Conservation (phyloP, 2,888 invertebrate species). For the Synergus laeviventris region DNA sequence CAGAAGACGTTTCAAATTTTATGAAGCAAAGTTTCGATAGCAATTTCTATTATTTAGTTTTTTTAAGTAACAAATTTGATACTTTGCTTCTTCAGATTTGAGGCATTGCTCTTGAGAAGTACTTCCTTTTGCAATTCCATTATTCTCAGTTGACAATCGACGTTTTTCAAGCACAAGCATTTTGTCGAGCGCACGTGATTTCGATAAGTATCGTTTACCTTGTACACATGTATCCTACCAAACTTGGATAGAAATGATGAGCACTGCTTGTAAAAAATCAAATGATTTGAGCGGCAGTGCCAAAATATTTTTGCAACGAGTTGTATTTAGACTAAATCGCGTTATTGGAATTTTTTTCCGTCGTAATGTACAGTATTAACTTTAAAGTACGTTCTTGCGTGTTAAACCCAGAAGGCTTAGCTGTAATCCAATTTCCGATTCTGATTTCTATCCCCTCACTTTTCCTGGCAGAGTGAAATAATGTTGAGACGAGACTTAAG, state of each 20-base stretch:
- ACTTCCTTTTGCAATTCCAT: constrained; percentile 5
- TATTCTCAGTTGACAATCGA: constrained; percentile 28
- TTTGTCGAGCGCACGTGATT: constrained; percentile 4
- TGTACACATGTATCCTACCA: constrained; percentile 30
- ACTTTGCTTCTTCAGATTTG: constrained; percentile 21
- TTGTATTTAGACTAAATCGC: constrained; percentile 38
- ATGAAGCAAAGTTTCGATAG: constrained; percentile 19
- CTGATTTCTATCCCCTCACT: constrained; percentile 11
- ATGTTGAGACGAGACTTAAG: constrained; percentile 10
- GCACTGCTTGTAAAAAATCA: constrained; percentile 36
- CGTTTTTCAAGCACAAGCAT: constrained; percentile 24
- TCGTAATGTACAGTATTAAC: constrained; percentile 39
- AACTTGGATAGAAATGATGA: constrained; percentile 31
- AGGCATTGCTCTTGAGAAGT: constrained; percentile 10
- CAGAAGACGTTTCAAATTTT: not conserved
- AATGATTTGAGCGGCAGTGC: constrained; percentile 37
- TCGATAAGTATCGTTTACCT: constrained; percentile 19
- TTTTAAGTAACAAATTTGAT: constrained; percentile 20
- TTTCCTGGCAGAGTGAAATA: not conserved
- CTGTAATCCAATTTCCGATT: constrained; percentile 19
- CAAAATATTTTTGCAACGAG: constrained; percentile 34
- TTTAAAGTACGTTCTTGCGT: constrained; percentile 34
- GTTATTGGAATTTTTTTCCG: constrained; percentile 34
- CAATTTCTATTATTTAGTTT: constrained; percentile 31
- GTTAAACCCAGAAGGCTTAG: constrained; percentile 31